A percentile compares a stretch with the other conserved stretches of the same genome.
These are phyloP conservation scores for Anastrepha obliqua DNA, from an alignment of 1,140 invertebrate genomes.

Conservation along the genomic window DNA sequence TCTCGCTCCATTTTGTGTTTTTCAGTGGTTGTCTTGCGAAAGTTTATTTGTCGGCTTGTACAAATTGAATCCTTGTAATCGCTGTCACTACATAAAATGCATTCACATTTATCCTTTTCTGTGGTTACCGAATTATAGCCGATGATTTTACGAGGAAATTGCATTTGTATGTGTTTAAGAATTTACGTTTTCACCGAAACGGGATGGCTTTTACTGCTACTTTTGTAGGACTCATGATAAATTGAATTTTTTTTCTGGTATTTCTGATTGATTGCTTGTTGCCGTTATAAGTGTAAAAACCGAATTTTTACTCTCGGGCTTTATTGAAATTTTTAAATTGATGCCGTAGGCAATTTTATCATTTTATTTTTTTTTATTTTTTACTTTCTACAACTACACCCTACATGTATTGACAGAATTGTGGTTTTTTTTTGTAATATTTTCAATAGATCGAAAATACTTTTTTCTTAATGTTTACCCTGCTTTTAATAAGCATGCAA, in stretches of 20 bases:
- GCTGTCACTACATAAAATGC: conserved; percentile 51
- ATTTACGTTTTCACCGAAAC: conserved; percentile 6
- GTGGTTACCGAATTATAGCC: background rate
- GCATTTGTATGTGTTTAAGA: background rate
- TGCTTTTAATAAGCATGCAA: too few relatives aligned
- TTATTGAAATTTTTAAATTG: background rate
- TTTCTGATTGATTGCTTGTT: conserved; percentile 23
- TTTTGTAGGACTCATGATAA: background rate
- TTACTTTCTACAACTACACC: background rate
- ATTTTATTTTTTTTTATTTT: background rate
- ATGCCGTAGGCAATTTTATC: too few relatives aligned
- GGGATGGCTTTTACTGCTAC: background rate
- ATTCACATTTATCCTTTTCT: background rate
- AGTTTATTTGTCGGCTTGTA: conserved; percentile 17
- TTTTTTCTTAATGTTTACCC: too few relatives aligned
- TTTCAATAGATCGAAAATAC: too few relatives aligned
- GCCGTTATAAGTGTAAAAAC: background rate
- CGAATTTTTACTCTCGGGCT: background rate
- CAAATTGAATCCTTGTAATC: conserved; percentile 47
- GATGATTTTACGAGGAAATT: background rate
- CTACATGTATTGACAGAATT: background rate
- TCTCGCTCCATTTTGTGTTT: background rate
- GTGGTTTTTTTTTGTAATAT: too few relatives aligned
- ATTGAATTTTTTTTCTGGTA: conserved; percentile 24
- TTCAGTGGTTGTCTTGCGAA: background rate